Conservation (phyloP, 2,113 vertebrate genomes). For the Odontesthes bonariensis region DNA sequence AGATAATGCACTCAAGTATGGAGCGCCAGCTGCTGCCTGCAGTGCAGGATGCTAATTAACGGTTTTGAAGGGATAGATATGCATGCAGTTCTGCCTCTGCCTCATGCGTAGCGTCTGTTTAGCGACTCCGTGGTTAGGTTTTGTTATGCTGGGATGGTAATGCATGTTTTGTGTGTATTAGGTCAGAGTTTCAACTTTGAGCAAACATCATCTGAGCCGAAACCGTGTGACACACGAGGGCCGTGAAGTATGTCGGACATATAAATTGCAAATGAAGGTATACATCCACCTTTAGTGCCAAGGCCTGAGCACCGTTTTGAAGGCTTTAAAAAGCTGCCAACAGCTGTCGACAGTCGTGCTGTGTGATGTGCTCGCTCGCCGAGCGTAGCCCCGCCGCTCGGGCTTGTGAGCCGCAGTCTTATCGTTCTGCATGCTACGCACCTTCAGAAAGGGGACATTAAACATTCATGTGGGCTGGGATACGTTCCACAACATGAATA, state of each 20-base stretch:
- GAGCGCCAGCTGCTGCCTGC: constrained; percentile 67
- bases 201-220: neutral
- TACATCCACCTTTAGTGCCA: neutral
- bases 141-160: too few relatives aligned
- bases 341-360: neutral
- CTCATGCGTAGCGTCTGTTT: constrained; percentile 4
- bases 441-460: neutral
- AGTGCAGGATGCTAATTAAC: constrained; percentile 73
- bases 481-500: neutral
- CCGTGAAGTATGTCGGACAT: neutral
- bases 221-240: neutral
- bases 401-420: neutral
- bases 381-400: neutral
- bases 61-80: constrained; percentile 50
- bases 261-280: neutral
- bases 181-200: too few relatives aligned
- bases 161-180: too few relatives aligned
- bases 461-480: neutral
- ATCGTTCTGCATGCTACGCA: neutral
- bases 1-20: constrained; percentile 66
- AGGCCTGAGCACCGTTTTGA: neutral
- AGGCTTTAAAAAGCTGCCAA: neutral
- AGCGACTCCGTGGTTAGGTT: too few relatives aligned
- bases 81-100: constrained; percentile 31
- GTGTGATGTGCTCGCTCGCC: neutral